Evolutionary conservation across 1,140 invertebrate species (phyloP).

Genomic region (Sesamia nonagrioides): DNA sequence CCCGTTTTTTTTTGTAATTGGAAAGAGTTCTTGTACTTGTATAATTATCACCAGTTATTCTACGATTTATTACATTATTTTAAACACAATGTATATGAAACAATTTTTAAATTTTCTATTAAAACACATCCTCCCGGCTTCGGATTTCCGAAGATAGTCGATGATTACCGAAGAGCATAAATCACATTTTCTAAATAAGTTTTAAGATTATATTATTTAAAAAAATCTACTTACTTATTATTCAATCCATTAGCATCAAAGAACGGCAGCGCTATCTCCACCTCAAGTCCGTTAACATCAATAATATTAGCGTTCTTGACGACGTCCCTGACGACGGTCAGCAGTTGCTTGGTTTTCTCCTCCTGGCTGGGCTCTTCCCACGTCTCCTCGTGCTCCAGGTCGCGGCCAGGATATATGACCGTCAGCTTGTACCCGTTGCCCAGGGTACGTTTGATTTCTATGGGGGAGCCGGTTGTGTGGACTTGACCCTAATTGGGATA

Average conservation of each 20-base stretch:
- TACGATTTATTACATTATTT: too few species aligned
- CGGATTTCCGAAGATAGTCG: too few species aligned
- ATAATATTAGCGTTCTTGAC: conserved; percentile 84
- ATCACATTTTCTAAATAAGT: too few species aligned
- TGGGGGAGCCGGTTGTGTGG: conserved; percentile 88
- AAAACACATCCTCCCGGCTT: too few species aligned
- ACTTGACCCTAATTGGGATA: conserved; percentile 87
- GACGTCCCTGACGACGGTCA: conserved; percentile 77
- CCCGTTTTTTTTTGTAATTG: too few species aligned
- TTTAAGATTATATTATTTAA: not conserved
- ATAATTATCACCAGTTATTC: too few species aligned
- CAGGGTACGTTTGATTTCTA: conserved; percentile 92
- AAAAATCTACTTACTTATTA: conserved; percentile 83
- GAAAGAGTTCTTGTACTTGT: too few species aligned
- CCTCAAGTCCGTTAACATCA: conserved; percentile 77
- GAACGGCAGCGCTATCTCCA: conserved; percentile 87
- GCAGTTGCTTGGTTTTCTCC: conserved; percentile 79
- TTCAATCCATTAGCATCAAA: conserved; percentile 84
- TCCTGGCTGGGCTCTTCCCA: conserved; percentile 65
- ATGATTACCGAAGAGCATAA: too few species aligned
- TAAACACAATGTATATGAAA: too few species aligned
- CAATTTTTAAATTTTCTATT: too few species aligned
- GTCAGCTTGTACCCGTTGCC: conserved; percentile 93
- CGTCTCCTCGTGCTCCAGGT: conserved; percentile 18
- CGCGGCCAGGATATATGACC: conserved; percentile 80